These are phyloP conservation scores for Bombylius discolor DNA, from an alignment of 2,888 invertebrate genomes.

Conservation along the genomic window DNA sequence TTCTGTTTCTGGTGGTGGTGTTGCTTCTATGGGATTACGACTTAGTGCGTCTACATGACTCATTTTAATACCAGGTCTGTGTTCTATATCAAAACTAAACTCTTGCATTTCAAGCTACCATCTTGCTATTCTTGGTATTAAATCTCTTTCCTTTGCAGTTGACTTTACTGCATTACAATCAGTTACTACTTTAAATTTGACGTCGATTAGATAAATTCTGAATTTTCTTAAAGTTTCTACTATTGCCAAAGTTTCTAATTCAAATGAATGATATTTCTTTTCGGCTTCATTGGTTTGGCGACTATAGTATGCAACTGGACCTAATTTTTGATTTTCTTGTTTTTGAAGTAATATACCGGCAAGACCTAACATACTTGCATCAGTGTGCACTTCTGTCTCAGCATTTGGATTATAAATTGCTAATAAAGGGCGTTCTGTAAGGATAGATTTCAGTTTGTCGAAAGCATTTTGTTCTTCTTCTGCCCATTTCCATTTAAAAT, in stretches of 20 bases:
- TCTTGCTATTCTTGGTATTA: constrained; percentile 15
- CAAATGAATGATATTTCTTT: constrained; percentile 21
- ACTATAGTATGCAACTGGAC: constrained; percentile 16
- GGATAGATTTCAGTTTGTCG: background rate
- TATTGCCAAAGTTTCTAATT: constrained; percentile 24
- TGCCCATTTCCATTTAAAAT: constrained; percentile 4
- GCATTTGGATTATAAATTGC: constrained; percentile 12
- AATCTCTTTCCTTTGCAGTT: constrained; percentile 18
- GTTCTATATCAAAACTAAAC: constrained; percentile 12
- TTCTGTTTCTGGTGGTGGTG: background rate
- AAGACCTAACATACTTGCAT: constrained; percentile 16
- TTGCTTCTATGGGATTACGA: constrained; percentile 9
- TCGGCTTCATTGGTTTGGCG: constrained; percentile 20
- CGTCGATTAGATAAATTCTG: constrained; percentile 20
- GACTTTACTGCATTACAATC: constrained; percentile 4
- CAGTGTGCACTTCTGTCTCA: constrained; percentile 17
- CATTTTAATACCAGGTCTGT: constrained; percentile 9
- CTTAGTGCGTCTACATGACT: constrained; percentile 16
- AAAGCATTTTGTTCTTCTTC: constrained; percentile 10
- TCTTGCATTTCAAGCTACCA: constrained; percentile 19
- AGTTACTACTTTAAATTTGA: constrained; percentile 20
- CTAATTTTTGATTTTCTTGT: constrained; percentile 3
- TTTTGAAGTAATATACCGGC: constrained; percentile 18
- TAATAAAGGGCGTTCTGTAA: constrained; percentile 14
- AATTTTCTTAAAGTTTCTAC: constrained; percentile 23